phyloP scores from a whole-genome alignment of 2,888 invertebrate genomes.

The Xylota sylvarum region DNA sequence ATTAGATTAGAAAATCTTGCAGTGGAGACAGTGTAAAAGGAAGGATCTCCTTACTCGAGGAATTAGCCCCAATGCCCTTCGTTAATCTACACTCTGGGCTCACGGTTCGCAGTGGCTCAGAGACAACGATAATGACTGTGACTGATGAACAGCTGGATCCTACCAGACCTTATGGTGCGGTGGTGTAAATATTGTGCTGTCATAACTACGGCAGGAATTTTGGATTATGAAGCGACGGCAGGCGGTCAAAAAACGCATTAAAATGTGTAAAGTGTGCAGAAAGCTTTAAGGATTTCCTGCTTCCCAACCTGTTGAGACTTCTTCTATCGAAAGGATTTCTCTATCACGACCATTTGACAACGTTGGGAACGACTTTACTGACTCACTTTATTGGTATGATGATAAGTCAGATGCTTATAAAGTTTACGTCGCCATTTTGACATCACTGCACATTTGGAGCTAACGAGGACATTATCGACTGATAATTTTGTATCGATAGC shows the following conservation, averaged over 20 bases:
- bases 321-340: constrained; percentile 25
- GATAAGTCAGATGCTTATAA: no score
- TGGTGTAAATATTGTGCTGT: neutral
- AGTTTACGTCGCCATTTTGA: no score
- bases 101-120: no score
- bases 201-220: constrained; percentile 26
- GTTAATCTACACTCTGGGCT: no score
- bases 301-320: constrained; percentile 31
- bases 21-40: constrained; percentile 21
- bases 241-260: neutral
- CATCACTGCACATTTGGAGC: no score
- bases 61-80: neutral
- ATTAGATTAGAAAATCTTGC: constrained; percentile 1
- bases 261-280: constrained; percentile 25
- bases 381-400: no score
- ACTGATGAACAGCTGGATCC: no score
- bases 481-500: no score
- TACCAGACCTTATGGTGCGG: neutral
- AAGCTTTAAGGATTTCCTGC: constrained; percentile 33
- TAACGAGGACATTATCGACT: no score
- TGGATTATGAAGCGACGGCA: constrained; percentile 38
- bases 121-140: no score
- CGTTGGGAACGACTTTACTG: no score
- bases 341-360: constrained; percentile 36
- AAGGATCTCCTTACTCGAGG: constrained; percentile 49